A percentile compares a stretch with the other conserved stretches of the same genome.
Evolutionary conservation across 1,140 invertebrate species (phyloP).

Genomic region (Drosophila ambigua): DNA sequence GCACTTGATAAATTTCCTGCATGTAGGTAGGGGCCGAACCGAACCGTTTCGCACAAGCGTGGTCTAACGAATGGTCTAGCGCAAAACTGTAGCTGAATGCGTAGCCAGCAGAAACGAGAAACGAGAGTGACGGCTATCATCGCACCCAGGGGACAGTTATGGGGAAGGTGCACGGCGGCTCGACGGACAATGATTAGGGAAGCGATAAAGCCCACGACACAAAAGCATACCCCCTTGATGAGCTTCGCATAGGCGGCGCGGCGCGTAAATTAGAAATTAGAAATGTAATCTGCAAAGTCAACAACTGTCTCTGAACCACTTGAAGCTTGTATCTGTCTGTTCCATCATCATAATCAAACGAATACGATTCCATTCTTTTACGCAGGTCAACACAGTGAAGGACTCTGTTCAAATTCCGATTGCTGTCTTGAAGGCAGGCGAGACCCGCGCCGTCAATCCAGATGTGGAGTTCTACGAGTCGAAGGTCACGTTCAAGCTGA

Average conservation of each 20-base stretch:
- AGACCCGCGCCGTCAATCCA: slow-evolving; percentile 89
- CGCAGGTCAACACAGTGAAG: slow-evolving; percentile 91
- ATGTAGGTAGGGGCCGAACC: slow-evolving; percentile 2
- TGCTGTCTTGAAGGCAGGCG: slow-evolving; percentile 90
- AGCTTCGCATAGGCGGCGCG: slow-evolving; percentile 4
- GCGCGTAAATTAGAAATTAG: slow-evolving; percentile 14
- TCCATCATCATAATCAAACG: neutral
- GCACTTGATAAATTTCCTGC: slow-evolving; percentile 7
- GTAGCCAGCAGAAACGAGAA: slow-evolving; percentile 6
- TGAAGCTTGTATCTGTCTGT: slow-evolving; percentile 5
- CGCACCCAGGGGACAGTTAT: slow-evolving; percentile 14
- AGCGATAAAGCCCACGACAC: slow-evolving; percentile 31
- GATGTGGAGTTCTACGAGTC: slow-evolving; percentile 93
- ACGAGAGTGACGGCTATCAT: slow-evolving; percentile 27
- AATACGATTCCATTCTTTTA: slow-evolving; percentile 18
- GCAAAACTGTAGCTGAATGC: slow-evolving; percentile 17
- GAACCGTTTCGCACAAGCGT: slow-evolving; percentile 34
- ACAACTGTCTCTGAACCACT: slow-evolving; percentile 26
- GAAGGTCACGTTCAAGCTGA: slow-evolving; percentile 91
- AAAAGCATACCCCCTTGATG: neutral
- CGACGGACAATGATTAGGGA: slow-evolving; percentile 31
- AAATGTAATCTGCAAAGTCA: slow-evolving; percentile 23
- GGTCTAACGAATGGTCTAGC: slow-evolving; percentile 41
- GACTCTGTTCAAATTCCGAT: slow-evolving; percentile 92
- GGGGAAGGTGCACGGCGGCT: slow-evolving; percentile 19